phyloP scores from a whole-genome alignment of 2,113 vertebrate species.

The Chaetops frenatus region DNA sequence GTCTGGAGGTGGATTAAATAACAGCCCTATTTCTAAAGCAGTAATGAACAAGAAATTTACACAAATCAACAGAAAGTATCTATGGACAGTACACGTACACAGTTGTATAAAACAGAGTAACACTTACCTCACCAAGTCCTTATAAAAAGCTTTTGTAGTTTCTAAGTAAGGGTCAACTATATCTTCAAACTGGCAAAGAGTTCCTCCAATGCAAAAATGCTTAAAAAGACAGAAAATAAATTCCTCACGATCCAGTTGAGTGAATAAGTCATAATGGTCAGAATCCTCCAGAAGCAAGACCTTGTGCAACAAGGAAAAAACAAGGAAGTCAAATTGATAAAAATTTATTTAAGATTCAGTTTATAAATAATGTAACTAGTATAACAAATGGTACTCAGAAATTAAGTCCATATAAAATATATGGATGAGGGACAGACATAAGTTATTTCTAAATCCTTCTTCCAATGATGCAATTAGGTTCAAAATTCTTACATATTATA shows the following conservation, averaged over 20 bases:
- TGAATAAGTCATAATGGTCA: constrained; percentile 79
- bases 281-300: constrained; percentile 86
- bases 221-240: constrained; percentile 93
- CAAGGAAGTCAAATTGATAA: neutral
- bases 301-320: constrained; percentile 61
- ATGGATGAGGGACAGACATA: neutral
- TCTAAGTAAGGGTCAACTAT: constrained; percentile 82
- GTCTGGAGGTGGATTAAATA: neutral
- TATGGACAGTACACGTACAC: neutral
- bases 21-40: neutral
- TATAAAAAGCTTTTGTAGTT: constrained; percentile 87
- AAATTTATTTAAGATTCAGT: neutral
- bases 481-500: neutral
- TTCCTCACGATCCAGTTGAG: constrained; percentile 77
- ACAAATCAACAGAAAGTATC: neutral
- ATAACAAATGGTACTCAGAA: neutral
- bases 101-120: neutral
- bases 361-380: neutral
- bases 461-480: neutral
- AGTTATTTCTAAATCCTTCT: neutral
- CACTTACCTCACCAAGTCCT: constrained; percentile 86
- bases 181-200: constrained; percentile 92
- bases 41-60: neutral
- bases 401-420: neutral
- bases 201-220: constrained; percentile 90